Percentiles rank a stretch among this genome's conserved stretches.
These are phyloP conservation scores for Archips crataeganus DNA, from an alignment of 2,888 invertebrate species.

Conservation along the genomic window DNA sequence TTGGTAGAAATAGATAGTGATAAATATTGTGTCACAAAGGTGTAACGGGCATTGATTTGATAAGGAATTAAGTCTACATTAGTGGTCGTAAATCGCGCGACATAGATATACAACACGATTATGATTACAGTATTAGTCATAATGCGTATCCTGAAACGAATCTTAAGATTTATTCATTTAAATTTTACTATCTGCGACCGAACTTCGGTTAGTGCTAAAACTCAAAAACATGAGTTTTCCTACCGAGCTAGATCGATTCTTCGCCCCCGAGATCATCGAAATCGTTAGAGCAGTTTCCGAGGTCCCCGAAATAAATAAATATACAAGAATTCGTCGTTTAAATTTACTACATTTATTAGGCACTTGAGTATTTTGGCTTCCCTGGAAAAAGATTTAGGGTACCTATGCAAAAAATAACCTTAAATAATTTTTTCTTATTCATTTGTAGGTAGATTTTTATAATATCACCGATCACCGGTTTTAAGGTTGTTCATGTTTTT, in stretches of 20 bases:
- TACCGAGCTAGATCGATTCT: too few relatives aligned
- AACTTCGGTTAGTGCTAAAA: too few relatives aligned
- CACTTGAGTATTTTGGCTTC: neutral
- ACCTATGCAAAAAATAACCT: neutral
- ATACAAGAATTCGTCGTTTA: too few relatives aligned
- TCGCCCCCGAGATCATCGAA: too few relatives aligned
- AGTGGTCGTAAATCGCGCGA: neutral
- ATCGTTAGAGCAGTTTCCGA: too few relatives aligned
- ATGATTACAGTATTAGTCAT: constrained; percentile 3
- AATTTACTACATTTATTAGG: too few relatives aligned
- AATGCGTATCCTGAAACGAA: neutral
- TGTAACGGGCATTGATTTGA: constrained; percentile 2
- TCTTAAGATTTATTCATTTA: neutral
- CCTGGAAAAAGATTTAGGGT: neutral
- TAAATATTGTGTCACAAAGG: constrained; percentile 4
- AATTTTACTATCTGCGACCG: neutral
- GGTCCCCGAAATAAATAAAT: too few relatives aligned
- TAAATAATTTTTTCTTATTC: neutral
- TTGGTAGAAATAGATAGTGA: neutral
- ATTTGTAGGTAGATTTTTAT: neutral
- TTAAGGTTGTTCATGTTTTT: neutral
- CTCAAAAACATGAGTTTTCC: too few relatives aligned
- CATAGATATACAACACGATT: constrained; percentile 8
- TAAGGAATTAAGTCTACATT: neutral
- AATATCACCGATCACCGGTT: neutral